Evolutionary conservation across 1,140 invertebrate genomes (phyloP), one percentile per base, ranked within the genome.

Genomic region (Mylabris phalerata): DNA sequence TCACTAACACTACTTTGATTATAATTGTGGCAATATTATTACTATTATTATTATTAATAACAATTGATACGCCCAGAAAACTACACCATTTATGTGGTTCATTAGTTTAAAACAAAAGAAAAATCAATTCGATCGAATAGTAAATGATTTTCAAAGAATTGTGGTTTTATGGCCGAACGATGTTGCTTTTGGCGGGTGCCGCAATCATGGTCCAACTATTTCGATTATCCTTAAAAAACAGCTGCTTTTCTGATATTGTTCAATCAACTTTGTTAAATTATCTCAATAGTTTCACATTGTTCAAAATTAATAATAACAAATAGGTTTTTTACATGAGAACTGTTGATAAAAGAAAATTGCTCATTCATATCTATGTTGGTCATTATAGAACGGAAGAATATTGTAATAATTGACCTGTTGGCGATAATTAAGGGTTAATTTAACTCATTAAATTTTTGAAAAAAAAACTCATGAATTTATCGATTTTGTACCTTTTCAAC

Each of bases 31-130:
- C 19, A 19, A 19, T 19, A 19, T 19, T 19, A 19, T 19, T 19
- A 19, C 19, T 19, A 19, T 19, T 19, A 19, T 19, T 19, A 19
- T 19, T 19, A 19, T 19, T 19, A 19, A 19, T 19, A 19, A 19
- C 19, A 19, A 19, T n/a, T 11, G 45, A 13, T 39, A 52, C 25
- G 13, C 24, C 43, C 27, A n/a, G 26, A 40, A 52, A 19, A 52
- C 4, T 42, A 11, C 10, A 44, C 3, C 24, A 52, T 52, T 52
- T 52, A 52, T 25, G 39, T 52, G 50, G 50, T 52, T 43, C 50
- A 52, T 45, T 52, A 52, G 41, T 26, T 52, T 52, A 43, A 52
- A 52, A 52, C 50, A 52, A 52, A 52, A 52, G 50, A 52, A 52
- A 43, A 27, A 43, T 13, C 7, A 32, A 32, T 32, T 32, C 32